These are phyloP conservation scores for Callaeas wilsoni DNA, from an alignment of 2,113 vertebrate species.

Conservation along the genomic window DNA sequence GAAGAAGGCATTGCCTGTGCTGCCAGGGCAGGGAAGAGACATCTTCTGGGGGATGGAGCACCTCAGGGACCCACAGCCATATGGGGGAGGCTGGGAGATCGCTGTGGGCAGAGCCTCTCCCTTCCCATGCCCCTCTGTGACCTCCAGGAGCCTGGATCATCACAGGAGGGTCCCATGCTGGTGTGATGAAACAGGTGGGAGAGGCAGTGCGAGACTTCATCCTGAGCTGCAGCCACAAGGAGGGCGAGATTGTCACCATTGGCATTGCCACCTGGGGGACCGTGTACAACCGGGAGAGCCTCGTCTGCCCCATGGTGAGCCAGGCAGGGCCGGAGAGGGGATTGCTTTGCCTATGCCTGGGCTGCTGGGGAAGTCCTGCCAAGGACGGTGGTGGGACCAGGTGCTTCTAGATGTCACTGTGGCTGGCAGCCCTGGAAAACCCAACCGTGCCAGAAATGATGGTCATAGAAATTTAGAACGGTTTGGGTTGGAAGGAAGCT, in stretches of 20 bases:
- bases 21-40: not conserved
- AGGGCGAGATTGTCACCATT: constrained; percentile 82
- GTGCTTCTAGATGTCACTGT: not conserved
- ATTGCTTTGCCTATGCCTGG: not conserved
- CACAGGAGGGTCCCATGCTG: constrained; percentile 87
- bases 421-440: not conserved
- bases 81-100: not conserved
- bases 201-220: constrained; percentile 84
- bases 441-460: not conserved
- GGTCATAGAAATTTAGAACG: not conserved
- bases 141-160: constrained; percentile 93
- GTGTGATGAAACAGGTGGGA: constrained; percentile 97
- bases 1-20: not conserved
- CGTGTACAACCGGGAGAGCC: constrained; percentile 80
- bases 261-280: constrained; percentile 94
- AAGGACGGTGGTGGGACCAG: not conserved
- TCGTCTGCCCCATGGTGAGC: constrained; percentile 73
- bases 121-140: not conserved
- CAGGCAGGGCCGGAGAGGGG: fast-evolving
- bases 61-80: not conserved
- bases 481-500: not conserved
- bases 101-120: not conserved
- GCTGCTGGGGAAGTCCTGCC: not conserved
- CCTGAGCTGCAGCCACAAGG: constrained; percentile 76
- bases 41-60: not conserved